Evolutionary conservation across 1,140 invertebrate genomes (phyloP).

Genomic region (Wasmannia auropunctata): DNA sequence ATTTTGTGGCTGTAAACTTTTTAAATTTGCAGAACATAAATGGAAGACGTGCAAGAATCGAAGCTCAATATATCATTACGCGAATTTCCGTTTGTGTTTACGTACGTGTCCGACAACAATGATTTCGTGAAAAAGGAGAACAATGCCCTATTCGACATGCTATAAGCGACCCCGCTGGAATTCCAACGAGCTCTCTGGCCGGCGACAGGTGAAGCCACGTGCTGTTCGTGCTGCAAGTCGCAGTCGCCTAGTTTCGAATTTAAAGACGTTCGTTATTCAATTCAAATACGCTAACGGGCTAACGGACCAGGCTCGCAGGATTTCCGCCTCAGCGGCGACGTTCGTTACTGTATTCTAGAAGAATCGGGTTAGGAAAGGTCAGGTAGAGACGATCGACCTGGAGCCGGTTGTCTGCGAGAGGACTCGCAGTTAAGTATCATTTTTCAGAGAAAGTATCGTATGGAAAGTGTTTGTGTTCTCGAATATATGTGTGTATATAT

Average conservation of each 20-base stretch:
- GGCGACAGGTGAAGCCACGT: constrained; percentile 72
- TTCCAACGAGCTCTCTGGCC: constrained; percentile 55
- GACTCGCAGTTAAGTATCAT: constrained; percentile 54
- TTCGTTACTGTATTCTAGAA: constrained; percentile 68
- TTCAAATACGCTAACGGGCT: constrained; percentile 65
- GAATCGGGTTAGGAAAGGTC: constrained; percentile 74
- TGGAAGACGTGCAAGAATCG: neutral
- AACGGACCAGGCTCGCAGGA: constrained; percentile 66
- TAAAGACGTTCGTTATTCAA: constrained; percentile 74
- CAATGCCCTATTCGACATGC: constrained; percentile 57
- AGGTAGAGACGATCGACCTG: constrained; percentile 58
- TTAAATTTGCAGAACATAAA: neutral
- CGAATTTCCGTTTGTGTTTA: neutral
- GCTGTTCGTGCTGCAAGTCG: constrained; percentile 13
- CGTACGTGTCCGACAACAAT: neutral
- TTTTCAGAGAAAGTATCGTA: constrained; percentile 12
- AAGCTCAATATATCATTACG: neutral
- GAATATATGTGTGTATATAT: too few relatives aligned
- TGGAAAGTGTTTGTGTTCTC: neutral
- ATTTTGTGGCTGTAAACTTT: neutral
- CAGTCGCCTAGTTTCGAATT: constrained; percentile 72
- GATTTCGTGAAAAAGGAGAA: constrained; percentile 52
- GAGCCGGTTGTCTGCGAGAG: constrained; percentile 31
- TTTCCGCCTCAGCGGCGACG: constrained; percentile 66
- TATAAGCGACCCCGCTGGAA: constrained; percentile 60